A percentile compares a stretch with the other conserved stretches of the same genome.
Conservation (phyloP, 2,113 vertebrate species). For the Ptychochromis oligacanthus region DNA sequence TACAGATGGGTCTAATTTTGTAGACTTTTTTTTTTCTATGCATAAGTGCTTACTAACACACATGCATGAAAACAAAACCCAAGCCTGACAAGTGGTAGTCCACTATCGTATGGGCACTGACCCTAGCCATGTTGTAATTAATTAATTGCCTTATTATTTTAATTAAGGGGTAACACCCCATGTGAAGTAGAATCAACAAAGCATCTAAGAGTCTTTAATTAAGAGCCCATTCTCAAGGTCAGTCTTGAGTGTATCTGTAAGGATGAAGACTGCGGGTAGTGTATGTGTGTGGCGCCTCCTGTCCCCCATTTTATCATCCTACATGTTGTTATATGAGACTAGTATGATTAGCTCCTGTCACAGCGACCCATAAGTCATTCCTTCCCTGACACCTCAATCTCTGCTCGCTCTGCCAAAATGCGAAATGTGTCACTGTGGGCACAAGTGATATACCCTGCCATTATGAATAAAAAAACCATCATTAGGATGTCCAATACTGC, state of each 20-base stretch:
- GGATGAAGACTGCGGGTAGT: background rate
- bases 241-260: conserved; percentile 44
- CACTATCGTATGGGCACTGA: conserved; percentile 61
- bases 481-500: conserved; percentile 57
- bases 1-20: conserved; percentile 21
- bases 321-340: conserved; percentile 71
- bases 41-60: background rate
- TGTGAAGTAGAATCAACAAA: conserved; percentile 67
- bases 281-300: conserved; percentile 7
- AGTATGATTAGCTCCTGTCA: conserved; percentile 74
- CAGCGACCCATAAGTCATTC: conserved; percentile 63
- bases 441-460: conserved; percentile 70
- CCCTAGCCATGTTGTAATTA: conserved; percentile 78
- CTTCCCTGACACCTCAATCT: conserved; percentile 63
- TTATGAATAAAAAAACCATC: conserved; percentile 78
- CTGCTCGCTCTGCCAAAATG: conserved; percentile 58
- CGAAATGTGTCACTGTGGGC: conserved; percentile 66
- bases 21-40: conserved; percentile 26
- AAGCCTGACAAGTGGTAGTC: conserved; percentile 56
- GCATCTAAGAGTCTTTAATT: conserved; percentile 70
- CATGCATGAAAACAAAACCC: background rate
- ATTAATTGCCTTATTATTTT: conserved; percentile 81
- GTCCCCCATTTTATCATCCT: conserved; percentile 59
- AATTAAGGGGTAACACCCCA: conserved; percentile 75
- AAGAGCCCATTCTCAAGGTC: conserved; percentile 77